Evolutionary conservation across 2,888 invertebrate genomes (phyloP).

Genomic region (Parnassius glacialis): DNA sequence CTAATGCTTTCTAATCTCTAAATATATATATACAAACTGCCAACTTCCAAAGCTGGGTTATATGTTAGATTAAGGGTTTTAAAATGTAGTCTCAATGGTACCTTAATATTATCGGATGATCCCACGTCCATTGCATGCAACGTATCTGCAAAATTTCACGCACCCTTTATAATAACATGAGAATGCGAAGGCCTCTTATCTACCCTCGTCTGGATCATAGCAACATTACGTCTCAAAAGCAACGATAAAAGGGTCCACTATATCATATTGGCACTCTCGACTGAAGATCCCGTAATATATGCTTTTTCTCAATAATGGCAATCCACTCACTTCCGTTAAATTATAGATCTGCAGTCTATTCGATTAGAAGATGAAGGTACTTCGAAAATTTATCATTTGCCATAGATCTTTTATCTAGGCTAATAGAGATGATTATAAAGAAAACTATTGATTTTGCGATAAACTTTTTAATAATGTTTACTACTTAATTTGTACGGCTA

Average conservation of each 20-base stretch:
- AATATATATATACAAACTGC: neutral
- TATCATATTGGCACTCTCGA: slow-evolving; percentile 76
- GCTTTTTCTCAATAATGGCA: slow-evolving; percentile 57
- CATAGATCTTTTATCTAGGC: too few relatives aligned
- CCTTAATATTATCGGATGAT: slow-evolving; percentile 60
- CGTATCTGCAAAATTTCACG: slow-evolving; percentile 75
- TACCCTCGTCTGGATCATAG: slow-evolving; percentile 62
- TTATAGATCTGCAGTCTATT: slow-evolving; percentile 19
- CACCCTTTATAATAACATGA: slow-evolving; percentile 73
- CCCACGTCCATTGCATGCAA: slow-evolving; percentile 55
- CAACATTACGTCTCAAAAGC: slow-evolving; percentile 42
- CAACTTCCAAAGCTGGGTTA: slow-evolving; percentile 12
- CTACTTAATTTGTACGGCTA: too few relatives aligned
- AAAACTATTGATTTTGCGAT: too few relatives aligned
- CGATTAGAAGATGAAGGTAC: slow-evolving; percentile 15
- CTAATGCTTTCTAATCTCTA: too few relatives aligned
- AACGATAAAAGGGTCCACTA: slow-evolving; percentile 68
- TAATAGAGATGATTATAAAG: too few relatives aligned
- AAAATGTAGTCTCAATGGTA: slow-evolving; percentile 16
- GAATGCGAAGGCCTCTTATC: slow-evolving; percentile 59
- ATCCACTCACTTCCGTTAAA: slow-evolving; percentile 36
- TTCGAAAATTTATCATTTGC: neutral
- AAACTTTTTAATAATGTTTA: too few relatives aligned
- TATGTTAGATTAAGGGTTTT: slow-evolving; percentile 11
- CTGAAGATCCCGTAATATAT: slow-evolving; percentile 63